These are phyloP conservation scores for Platyscapa corneri DNA, from an alignment of 1,140 invertebrate species.

Conservation along the genomic window DNA sequence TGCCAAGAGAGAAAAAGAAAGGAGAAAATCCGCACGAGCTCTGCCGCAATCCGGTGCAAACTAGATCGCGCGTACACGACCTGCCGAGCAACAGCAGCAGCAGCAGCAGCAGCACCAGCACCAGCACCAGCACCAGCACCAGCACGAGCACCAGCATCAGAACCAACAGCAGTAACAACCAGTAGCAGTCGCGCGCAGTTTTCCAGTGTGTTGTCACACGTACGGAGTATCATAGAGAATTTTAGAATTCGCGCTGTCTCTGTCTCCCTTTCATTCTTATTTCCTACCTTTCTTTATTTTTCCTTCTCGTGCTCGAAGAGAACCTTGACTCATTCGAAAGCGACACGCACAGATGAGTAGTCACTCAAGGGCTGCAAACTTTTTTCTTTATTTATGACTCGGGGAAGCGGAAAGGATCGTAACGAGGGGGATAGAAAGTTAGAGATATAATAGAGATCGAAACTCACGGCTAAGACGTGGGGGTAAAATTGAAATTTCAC, in stretches of 20 bases:
- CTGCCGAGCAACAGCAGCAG: neutral
- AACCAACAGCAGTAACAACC: no score
- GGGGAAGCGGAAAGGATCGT: no score
- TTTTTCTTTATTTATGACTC: no score
- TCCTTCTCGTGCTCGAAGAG: no score
- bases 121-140: neutral
- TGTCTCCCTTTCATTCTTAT: no score
- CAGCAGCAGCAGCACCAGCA: no score
- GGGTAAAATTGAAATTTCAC: neutral
- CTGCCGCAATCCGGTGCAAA: conserved; percentile 47
- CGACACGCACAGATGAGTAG: no score
- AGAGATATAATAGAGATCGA: neutral
- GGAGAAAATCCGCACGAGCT: conserved; percentile 29
- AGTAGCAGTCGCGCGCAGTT: neutral
- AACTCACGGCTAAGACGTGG: neutral
- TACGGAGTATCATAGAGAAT: no score
- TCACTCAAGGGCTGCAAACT: neutral
- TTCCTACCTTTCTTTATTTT: no score
- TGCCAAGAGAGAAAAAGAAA: conserved; percentile 10
- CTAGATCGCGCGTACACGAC: conserved; percentile 31
- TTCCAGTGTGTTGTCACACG: neutral
- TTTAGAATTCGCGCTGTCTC: no score
- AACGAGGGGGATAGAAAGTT: neutral
- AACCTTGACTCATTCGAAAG: no score
- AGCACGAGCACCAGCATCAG: no score